Evolutionary conservation across 2,797 vertebrate species (phyloP), one percentile per base, ranked within the genome.

Genomic region (Botia almorhae): DNA sequence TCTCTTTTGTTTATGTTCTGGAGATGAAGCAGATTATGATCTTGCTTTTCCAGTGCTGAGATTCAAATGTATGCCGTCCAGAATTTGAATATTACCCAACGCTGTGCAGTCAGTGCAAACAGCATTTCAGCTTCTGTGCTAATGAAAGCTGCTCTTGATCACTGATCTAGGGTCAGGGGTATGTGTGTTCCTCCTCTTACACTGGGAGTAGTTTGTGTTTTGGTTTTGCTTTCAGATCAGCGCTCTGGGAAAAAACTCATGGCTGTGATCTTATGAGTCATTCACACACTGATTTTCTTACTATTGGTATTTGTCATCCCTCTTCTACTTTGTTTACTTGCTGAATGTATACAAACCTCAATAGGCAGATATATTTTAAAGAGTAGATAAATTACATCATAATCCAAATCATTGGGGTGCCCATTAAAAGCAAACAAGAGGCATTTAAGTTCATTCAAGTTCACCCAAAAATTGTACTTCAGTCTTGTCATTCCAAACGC

Each of bases 31-130:
- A 19, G 58, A 16, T 19, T 33, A 23, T 21, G 17, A 21, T 2
- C 43, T 39, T 8, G 33, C 2, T 33, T 74, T 50, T 81, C 67
- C 13, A 82, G 78, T 36, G 8, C 55, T 81, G 75, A 58, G 46
- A 82, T 84, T 84, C 83, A 84, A 76, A 83, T 86, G 75, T 81
- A 76, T 65, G 69, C 29, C 60, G 19, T 48, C 61, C 53, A 69
- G 55, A 29, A 56, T 87, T 81, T 81, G 75, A 82, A 79, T 82
- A 81, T 78, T 67, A 67, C 76, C 63, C 74, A 7, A 48, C 17
- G 21, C 46, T 74, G 11, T 60, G 2, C 29, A 23, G 7, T 64
- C 56, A 64, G 17, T 36, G 23, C 33, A 48, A 58, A 58, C 43
- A 51, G n/a, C 56, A 14, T 16, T 36, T 23, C 14, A 13, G 46